phyloP scores from a whole-genome alignment of 1,140 invertebrate genomes.

The Drosophila subpulchrella region DNA sequence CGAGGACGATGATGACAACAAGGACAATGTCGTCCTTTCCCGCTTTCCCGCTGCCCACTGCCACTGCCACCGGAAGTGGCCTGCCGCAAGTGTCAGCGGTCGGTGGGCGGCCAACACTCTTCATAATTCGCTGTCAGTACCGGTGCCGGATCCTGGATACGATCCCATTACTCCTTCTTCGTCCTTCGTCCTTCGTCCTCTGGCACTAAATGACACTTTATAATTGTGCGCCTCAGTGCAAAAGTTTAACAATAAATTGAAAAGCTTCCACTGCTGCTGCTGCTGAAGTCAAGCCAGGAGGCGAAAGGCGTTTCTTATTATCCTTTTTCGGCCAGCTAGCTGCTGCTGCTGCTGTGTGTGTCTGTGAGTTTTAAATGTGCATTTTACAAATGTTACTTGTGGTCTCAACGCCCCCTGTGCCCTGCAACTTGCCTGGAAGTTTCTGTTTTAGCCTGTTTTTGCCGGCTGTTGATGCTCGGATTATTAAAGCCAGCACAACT shows the following conservation, averaged over 20 bases:
- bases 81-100: constrained; percentile 76
- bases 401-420: constrained; percentile 61
- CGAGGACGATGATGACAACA: constrained; percentile 47
- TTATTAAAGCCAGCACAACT: constrained; percentile 74
- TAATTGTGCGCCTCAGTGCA: constrained; percentile 81
- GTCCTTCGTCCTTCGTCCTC: constrained; percentile 1
- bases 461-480: constrained; percentile 55
- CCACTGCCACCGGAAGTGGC: constrained; percentile 71
- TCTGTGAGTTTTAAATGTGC: constrained; percentile 78
- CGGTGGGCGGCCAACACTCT: constrained; percentile 67
- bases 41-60: not conserved
- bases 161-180: too few species aligned
- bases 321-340: constrained; percentile 68
- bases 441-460: constrained; percentile 73
- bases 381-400: constrained; percentile 83
- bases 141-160: constrained; percentile 12
- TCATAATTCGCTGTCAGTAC: constrained; percentile 78
- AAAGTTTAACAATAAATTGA: constrained; percentile 84
- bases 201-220: constrained; percentile 81
- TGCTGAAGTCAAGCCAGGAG: constrained; percentile 64
- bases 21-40: constrained; percentile 33
- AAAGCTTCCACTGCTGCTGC: constrained; percentile 74
- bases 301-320: constrained; percentile 76
- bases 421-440: constrained; percentile 60
- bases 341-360: constrained; percentile 10